Evolutionary conservation across 2,888 invertebrate species (phyloP).

Genomic region (Papilio protenor): DNA sequence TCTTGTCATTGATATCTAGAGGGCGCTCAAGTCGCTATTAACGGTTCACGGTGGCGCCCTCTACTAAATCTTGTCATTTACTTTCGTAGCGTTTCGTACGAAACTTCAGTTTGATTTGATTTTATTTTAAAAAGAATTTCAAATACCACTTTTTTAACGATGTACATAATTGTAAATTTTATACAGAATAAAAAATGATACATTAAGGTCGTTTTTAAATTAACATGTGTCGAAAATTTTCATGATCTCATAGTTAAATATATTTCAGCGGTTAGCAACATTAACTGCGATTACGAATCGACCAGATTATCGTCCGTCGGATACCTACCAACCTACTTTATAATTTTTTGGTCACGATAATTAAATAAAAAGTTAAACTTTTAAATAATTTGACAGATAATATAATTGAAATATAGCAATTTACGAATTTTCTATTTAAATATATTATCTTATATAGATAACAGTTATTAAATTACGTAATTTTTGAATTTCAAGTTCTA

Average conservation of each 20-base stretch:
- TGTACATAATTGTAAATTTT: background rate
- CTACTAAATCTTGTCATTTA: background rate
- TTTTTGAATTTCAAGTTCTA: background rate
- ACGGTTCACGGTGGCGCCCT: constrained; percentile 3
- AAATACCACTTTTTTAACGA: background rate
- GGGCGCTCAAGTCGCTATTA: constrained; percentile 1
- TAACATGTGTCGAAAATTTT: constrained; percentile 27
- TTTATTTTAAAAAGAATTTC: background rate
- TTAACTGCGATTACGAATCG: constrained; percentile 28
- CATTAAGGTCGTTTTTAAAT: background rate
- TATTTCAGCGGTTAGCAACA: constrained; percentile 49
- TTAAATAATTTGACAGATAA: background rate
- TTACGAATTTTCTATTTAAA: background rate
- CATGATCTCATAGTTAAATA: constrained; percentile 52
- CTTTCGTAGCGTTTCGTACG: background rate
- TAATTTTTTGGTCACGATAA: constrained; percentile 3
- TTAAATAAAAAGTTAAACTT: background rate
- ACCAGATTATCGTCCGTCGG: background rate
- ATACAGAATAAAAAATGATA: background rate
- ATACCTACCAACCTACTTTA: constrained; percentile 11
- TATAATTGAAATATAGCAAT: background rate
- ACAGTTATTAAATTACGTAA: no score
- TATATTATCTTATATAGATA: no score
- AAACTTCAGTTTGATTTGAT: background rate
- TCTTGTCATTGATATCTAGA: background rate